Conservation (phyloP, 2,797 vertebrate species). For the Pagetopsis macropterus region DNA sequence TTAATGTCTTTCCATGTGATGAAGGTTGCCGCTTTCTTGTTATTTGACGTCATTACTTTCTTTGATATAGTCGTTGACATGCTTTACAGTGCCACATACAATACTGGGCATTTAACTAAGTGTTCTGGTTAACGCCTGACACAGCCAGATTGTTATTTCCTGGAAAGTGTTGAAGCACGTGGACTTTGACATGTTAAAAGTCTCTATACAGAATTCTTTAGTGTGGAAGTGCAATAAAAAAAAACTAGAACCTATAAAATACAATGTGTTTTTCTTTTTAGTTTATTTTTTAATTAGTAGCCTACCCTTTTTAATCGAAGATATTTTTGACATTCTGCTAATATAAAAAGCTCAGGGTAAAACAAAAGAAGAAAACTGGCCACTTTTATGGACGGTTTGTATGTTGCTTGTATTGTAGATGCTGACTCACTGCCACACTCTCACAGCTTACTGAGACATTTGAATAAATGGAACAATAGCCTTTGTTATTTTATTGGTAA, state of each 20-base stretch:
- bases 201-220: no score
- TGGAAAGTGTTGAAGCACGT: no score
- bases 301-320: neutral
- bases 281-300: neutral
- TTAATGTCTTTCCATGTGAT: neutral
- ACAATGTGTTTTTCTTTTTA: no score
- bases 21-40: neutral
- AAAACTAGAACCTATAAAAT: no score
- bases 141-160: neutral
- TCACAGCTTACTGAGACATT: neutral
- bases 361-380: neutral
- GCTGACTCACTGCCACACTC: neutral
- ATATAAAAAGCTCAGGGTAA: neutral
- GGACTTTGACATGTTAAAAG: no score
- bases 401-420: neutral
- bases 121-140: neutral
- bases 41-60: neutral
- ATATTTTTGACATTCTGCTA: conserved; percentile 1
- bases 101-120: no score
- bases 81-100: neutral
- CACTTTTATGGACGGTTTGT: neutral
- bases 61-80: no score
- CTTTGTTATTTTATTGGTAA: neutral
- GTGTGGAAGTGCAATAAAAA: no score
- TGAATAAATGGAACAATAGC: conserved; percentile 4